These are phyloP conservation scores for Cerceris rybyensis DNA, from an alignment of 2,888 invertebrate genomes.

Conservation along the genomic window DNA sequence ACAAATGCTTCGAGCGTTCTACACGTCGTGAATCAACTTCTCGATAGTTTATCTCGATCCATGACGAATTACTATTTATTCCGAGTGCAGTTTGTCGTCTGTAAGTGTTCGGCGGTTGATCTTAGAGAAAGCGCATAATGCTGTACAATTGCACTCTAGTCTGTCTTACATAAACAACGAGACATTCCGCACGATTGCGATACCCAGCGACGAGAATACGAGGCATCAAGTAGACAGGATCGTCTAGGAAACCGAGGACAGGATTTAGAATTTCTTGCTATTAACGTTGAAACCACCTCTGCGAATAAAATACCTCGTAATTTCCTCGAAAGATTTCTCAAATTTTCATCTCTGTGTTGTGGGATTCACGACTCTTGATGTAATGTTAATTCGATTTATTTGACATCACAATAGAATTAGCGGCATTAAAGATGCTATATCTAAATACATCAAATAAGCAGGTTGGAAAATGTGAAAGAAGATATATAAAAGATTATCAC, in stretches of 20 bases:
- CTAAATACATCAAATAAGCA: too few species aligned
- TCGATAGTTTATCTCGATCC: neutral
- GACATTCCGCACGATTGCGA: neutral
- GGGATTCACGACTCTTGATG: too few species aligned
- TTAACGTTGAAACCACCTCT: too few species aligned
- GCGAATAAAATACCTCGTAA: neutral
- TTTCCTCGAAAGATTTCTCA: neutral
- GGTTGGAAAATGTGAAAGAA: too few species aligned
- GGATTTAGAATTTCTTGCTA: too few species aligned
- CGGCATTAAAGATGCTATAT: too few species aligned
- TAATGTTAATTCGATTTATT: too few species aligned
- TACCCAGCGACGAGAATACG: neutral
- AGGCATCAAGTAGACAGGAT: neutral
- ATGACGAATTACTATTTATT: neutral
- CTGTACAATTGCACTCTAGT: neutral
- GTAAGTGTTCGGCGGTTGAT: neutral
- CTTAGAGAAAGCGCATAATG: neutral
- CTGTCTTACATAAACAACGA: neutral
- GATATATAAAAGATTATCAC: too few species aligned
- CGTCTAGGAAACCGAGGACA: neutral
- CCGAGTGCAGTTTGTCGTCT: neutral
- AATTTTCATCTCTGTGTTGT: too few species aligned
- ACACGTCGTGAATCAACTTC: neutral
- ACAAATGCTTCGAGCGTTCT: neutral
- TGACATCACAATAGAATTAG: too few species aligned